Evolutionary conservation across 2,888 invertebrate species (phyloP).

Genomic region (Caenorhabditis auriculariae): DNA sequence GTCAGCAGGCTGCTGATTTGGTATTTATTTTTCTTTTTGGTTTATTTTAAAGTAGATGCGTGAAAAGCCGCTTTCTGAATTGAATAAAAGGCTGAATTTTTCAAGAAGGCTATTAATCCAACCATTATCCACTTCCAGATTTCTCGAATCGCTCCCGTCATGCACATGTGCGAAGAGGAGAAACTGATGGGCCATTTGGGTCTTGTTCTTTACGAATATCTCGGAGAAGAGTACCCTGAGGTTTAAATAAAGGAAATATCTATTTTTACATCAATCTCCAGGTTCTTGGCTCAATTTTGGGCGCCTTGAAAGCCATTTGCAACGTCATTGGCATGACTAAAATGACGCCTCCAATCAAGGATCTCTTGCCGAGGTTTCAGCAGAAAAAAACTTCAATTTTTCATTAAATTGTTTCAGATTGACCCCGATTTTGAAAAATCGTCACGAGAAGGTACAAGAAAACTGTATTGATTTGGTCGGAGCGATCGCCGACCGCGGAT

Average conservation of each 20-base stretch:
- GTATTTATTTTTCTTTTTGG: too few relatives aligned
- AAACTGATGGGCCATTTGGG: constrained; percentile 99
- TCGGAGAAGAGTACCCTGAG: constrained; percentile 94
- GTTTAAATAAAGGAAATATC: not conserved
- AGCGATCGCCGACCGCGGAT: constrained; percentile 92
- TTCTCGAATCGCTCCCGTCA: constrained; percentile 92
- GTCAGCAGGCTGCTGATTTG: constrained; percentile 98
- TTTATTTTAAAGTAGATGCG: not conserved
- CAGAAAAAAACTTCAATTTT: too few relatives aligned
- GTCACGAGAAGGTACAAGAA: constrained; percentile 86
- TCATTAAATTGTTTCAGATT: constrained; percentile 66
- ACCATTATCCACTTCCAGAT: constrained; percentile 69
- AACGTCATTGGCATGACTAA: constrained; percentile 99
- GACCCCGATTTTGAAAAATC: constrained; percentile 96
- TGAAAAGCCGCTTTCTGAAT: too few relatives aligned
- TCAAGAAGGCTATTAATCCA: not conserved
- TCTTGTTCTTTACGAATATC: constrained; percentile 95
- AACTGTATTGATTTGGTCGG: constrained; percentile 99
- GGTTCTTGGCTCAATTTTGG: constrained; percentile 94
- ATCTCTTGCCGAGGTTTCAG: constrained; percentile 68
- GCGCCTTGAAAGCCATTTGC: constrained; percentile 97
- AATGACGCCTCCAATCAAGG: constrained; percentile 99
- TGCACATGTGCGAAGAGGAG: constrained; percentile 99
- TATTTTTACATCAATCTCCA: too few relatives aligned
- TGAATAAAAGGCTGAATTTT: not conserved